Evolutionary conservation across 2,888 invertebrate genomes (phyloP).

Genomic region (Agrochola litura): DNA sequence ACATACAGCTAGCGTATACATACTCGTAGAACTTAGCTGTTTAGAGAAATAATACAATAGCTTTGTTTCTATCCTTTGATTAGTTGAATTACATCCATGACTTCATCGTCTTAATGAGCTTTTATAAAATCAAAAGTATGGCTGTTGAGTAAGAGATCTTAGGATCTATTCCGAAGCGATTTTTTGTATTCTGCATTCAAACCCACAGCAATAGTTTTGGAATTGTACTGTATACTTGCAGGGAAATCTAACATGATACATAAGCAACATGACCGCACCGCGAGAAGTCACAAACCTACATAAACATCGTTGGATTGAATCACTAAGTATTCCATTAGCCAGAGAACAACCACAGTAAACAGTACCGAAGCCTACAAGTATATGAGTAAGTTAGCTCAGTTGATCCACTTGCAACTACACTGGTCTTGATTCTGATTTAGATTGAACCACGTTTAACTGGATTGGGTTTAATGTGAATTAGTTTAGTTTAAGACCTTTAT

Average conservation of each 20-base stretch:
- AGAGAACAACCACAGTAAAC: neutral
- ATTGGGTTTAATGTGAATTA: neutral
- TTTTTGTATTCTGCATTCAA: neutral
- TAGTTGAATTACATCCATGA: neutral
- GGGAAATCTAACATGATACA: neutral
- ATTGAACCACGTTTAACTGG: neutral
- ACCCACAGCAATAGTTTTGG: too few relatives aligned
- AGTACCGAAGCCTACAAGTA: neutral
- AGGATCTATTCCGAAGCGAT: neutral
- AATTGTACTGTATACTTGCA: neutral
- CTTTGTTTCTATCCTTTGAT: neutral
- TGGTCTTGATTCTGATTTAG: neutral
- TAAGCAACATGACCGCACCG: neutral
- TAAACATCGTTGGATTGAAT: neutral
- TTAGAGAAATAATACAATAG: neutral
- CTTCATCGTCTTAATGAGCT: too few relatives aligned
- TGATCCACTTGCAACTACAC: neutral
- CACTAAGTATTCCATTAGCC: neutral
- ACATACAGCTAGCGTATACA: neutral
- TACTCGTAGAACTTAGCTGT: neutral
- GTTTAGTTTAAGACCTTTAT: neutral
- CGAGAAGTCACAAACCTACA: too few relatives aligned
- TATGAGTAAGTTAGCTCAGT: constrained; percentile 1
- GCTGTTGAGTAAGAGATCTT: too few relatives aligned
- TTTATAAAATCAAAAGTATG: neutral